A percentile compares a stretch with the other conserved stretches of the same genome.
Conservation (phyloP, 2,113 vertebrate species). For the Pelodiscus sinensis region DNA sequence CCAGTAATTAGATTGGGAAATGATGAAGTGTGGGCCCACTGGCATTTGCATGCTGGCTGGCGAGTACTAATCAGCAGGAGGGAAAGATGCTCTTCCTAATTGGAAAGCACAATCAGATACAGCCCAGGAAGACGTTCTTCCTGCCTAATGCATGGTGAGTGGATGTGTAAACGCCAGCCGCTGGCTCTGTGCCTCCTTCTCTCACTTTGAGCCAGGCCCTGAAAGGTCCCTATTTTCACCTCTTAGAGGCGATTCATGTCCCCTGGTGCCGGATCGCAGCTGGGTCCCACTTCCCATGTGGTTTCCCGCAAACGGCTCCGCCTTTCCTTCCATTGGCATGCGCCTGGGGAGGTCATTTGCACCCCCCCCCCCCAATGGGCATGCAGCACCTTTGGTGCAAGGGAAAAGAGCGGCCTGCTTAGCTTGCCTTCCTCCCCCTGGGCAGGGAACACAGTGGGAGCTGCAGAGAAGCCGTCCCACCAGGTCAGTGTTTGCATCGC, state of each 20-base stretch:
- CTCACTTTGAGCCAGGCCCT: background rate
- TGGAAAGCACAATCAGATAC: conserved; percentile 41
- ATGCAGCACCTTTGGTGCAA: accelerated
- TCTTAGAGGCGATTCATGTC: conserved; percentile 7
- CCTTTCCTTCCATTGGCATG: background rate
- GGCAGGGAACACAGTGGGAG: accelerated
- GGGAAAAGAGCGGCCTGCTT: background rate
- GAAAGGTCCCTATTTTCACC: background rate
- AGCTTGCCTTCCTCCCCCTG: background rate
- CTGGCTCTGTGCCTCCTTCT: background rate
- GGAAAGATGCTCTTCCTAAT: conserved; percentile 38
- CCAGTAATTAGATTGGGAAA: conserved; percentile 65
- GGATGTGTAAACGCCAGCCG: background rate
- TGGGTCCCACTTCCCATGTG: accelerated
- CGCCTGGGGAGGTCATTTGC: background rate
- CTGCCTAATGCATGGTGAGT: background rate
- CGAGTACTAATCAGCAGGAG: conserved; percentile 38
- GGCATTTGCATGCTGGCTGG: conserved; percentile 54
- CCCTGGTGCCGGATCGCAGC: background rate
- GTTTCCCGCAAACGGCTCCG: background rate
- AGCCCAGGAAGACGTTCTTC: background rate
- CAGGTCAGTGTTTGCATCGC: background rate
- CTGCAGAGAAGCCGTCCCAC: background rate
- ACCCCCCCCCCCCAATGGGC: background rate
- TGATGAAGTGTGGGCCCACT: conserved; percentile 41